phyloP scores from a whole-genome alignment of 2,888 invertebrate species.

The Agrotis exclamationis region DNA sequence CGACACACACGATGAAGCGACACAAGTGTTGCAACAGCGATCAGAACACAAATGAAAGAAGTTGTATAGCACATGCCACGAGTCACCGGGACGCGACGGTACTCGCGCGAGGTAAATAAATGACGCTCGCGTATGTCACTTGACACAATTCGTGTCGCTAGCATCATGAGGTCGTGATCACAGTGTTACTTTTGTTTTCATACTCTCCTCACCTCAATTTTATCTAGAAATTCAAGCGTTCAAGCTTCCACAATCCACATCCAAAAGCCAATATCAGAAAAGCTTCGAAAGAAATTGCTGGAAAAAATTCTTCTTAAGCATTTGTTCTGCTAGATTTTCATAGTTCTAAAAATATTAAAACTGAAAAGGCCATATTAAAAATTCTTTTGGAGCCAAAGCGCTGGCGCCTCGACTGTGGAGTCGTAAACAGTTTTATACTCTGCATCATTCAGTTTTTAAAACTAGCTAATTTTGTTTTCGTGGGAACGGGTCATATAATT shows the following conservation, averaged over 20 bases:
- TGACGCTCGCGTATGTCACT: neutral
- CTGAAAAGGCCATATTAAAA: slow-evolving; percentile 30
- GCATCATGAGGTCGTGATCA: neutral
- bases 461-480: slow-evolving; percentile 17
- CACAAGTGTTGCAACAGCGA: too few species aligned
- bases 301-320: slow-evolving; percentile 32
- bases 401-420: neutral
- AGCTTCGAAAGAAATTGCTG: slow-evolving; percentile 27
- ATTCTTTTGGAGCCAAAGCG: slow-evolving; percentile 34
- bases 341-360: slow-evolving; percentile 46
- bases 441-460: slow-evolving; percentile 33
- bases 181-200: slow-evolving; percentile 23
- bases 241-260: slow-evolving; percentile 27
- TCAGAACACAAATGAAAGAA: neutral
- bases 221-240: slow-evolving; percentile 41
- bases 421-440: slow-evolving; percentile 45
- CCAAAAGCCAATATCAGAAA: slow-evolving; percentile 45
- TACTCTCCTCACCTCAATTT: slow-evolving; percentile 29
- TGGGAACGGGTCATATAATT: neutral
- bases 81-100: neutral
- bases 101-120: neutral
- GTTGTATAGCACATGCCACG: neutral
- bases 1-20: neutral
- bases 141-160: too few species aligned
- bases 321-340: slow-evolving; percentile 33